These are phyloP conservation scores for Orchestia grillus DNA, from an alignment of 1,140 invertebrate species.

Conservation along the genomic window DNA sequence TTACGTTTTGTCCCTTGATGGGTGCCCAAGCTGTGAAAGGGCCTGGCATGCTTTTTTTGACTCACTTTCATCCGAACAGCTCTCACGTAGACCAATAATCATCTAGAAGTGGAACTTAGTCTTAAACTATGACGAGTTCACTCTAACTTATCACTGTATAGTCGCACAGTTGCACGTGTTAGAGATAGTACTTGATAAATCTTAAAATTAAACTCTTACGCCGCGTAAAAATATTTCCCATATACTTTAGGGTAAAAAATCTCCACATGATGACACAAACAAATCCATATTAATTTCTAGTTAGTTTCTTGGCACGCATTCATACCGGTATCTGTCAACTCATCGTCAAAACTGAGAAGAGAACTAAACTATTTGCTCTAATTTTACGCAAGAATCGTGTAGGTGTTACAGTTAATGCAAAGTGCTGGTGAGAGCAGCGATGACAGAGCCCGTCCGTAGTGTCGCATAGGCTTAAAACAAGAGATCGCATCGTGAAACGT, in stretches of 20 bases:
- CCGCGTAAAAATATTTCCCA: background rate
- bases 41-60: background rate
- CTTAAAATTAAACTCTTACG: background rate
- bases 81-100: background rate
- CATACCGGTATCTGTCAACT: background rate
- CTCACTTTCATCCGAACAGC: background rate
- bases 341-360: background rate
- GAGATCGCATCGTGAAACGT: too few relatives aligned
- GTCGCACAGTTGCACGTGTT: background rate
- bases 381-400: too few relatives aligned
- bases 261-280: too few relatives aligned
- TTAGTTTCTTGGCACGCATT: background rate
- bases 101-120: background rate
- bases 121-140: background rate
- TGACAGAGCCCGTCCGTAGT: too few relatives aligned
- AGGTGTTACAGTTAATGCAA: too few relatives aligned
- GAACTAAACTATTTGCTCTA: background rate
- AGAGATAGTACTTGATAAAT: background rate
- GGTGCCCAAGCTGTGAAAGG: background rate
- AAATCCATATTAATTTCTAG: background rate
- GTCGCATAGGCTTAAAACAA: too few relatives aligned
- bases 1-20: too few relatives aligned
- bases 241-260: background rate
- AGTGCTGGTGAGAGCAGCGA: too few relatives aligned
- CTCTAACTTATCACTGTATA: background rate